phyloP scores from a whole-genome alignment of 2,113 vertebrate genomes.

The Cichladusa arquata region DNA sequence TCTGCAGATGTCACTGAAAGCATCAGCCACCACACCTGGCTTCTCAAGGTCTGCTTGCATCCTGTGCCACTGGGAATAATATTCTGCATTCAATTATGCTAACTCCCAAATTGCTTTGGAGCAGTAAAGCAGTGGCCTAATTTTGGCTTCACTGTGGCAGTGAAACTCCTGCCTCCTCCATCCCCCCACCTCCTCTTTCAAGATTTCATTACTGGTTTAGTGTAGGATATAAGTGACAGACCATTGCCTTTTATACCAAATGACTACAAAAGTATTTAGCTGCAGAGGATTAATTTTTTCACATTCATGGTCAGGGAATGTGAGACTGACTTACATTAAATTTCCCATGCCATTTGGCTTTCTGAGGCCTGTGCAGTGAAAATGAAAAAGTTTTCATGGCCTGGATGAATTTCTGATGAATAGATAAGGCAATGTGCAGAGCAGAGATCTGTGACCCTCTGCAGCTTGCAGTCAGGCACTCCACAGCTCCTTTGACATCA shows the following conservation, averaged over 20 bases:
- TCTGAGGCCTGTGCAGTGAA: slow-evolving; percentile 47
- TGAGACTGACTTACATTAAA: slow-evolving; percentile 62
- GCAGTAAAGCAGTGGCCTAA: not conserved
- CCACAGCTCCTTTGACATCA: slow-evolving; percentile 64
- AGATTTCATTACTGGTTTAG: slow-evolving; percentile 24
- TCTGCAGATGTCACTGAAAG: not conserved
- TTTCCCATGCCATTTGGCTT: slow-evolving; percentile 63
- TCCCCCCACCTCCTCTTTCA: not conserved
- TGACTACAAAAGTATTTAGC: slow-evolving; percentile 40
- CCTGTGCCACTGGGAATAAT: not conserved
- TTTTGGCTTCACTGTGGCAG: not conserved
- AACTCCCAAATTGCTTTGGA: not conserved
- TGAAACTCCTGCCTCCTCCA: not conserved
- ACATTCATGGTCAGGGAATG: slow-evolving; percentile 30
- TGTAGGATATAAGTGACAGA: not conserved
- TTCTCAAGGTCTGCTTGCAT: not conserved
- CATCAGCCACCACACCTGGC: not conserved
- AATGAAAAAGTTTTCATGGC: slow-evolving; percentile 59
- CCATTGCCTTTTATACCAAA: slow-evolving; percentile 48
- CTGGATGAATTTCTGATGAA: slow-evolving; percentile 71
- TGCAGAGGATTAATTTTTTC: slow-evolving; percentile 53
- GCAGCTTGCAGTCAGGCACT: slow-evolving; percentile 36
- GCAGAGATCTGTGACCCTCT: slow-evolving; percentile 52
- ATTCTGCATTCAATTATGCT: not conserved
- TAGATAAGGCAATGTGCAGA: slow-evolving; percentile 56